phyloP scores from a whole-genome alignment of 2,113 vertebrate genomes.

The Collichthys lucidus region DNA sequence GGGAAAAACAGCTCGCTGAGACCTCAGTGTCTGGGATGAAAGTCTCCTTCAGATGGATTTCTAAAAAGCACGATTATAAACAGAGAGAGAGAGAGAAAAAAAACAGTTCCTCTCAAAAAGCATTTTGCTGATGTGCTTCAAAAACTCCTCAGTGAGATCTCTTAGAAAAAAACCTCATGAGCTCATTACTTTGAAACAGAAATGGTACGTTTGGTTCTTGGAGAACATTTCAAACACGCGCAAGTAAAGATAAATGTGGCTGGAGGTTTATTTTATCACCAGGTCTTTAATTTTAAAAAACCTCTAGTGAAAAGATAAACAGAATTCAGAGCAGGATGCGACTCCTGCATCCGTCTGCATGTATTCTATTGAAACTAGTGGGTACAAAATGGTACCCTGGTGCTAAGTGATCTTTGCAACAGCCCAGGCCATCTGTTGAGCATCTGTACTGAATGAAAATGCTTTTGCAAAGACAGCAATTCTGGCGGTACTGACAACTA shows the following conservation, averaged over 20 bases:
- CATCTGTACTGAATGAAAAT: constrained; percentile 47
- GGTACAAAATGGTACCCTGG: constrained; percentile 11
- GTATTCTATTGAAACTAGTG: constrained; percentile 13
- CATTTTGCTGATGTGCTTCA: not conserved
- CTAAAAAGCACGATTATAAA: constrained; percentile 26
- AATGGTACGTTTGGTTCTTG: not conserved
- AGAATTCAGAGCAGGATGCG: not conserved
- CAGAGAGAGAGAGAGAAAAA: not conserved
- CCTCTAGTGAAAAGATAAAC: not conserved
- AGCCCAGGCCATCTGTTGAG: constrained; percentile 49
- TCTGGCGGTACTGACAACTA: constrained; percentile 18
- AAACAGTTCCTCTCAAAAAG: not conserved
- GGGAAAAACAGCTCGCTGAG: constrained; percentile 30
- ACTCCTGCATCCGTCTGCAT: constrained; percentile 21
- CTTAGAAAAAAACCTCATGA: not conserved
- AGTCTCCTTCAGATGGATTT: constrained; percentile 44
- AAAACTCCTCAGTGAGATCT: not conserved
- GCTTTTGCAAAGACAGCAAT: constrained; percentile 43
- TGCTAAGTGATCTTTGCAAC: constrained; percentile 34
- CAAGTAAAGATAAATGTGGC: not conserved
- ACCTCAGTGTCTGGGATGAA: constrained; percentile 37
- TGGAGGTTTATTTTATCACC: not conserved
- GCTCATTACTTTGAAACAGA: not conserved
- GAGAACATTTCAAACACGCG: not conserved
- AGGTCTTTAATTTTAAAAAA: not conserved